These are phyloP conservation scores for Tenrec ecaudatus DNA, from an alignment of 2,113 vertebrate species.

Conservation along the genomic window DNA sequence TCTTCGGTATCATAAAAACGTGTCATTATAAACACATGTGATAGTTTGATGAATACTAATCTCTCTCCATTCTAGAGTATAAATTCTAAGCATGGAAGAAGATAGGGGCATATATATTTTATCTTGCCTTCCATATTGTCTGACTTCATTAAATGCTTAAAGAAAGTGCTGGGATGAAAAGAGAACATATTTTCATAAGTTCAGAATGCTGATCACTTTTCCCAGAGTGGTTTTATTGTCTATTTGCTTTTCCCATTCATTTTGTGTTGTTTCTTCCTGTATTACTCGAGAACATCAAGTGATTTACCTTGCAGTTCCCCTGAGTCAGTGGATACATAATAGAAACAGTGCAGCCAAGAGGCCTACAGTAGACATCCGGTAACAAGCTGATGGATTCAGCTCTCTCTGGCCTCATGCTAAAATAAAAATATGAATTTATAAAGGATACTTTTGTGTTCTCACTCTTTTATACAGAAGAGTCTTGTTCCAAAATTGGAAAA, in stretches of 20 bases:
- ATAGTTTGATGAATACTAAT: too few relatives aligned
- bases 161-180: background rate
- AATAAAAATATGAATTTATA: background rate
- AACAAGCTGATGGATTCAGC: background rate
- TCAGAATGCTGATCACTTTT: background rate
- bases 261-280: background rate
- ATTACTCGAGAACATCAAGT: background rate
- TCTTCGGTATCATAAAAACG: too few relatives aligned
- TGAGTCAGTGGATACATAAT: background rate
- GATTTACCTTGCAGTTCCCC: background rate
- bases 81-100: too few relatives aligned
- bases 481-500: too few relatives aligned
- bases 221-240: background rate
- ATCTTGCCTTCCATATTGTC: too few relatives aligned
- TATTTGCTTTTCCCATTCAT: too few relatives aligned
- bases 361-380: too few relatives aligned
- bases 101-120: too few relatives aligned
- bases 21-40: too few relatives aligned
- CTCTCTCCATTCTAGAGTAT: too few relatives aligned
- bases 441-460: background rate
- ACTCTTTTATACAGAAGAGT: background rate
- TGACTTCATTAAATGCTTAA: background rate
- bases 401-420: background rate
- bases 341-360: too few relatives aligned
- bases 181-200: background rate